Conservation (phyloP, 2,797 vertebrate species). For the Catharus ustulatus region DNA sequence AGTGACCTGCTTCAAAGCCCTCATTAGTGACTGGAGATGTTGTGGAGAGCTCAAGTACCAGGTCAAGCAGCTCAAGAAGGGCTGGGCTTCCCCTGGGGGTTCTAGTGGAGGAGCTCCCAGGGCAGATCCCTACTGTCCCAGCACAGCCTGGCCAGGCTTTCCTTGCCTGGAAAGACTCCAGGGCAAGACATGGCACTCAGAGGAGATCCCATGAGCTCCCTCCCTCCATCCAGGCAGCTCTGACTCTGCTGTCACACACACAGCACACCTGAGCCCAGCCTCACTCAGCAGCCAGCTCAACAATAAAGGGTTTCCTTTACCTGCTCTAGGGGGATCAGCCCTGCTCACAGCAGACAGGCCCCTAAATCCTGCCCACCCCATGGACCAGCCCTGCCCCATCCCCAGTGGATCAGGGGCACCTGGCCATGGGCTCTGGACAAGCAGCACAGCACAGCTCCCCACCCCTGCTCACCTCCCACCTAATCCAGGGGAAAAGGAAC, state of each 20-base stretch:
- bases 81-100: background rate
- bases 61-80: background rate
- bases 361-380: accelerated
- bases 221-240: background rate
- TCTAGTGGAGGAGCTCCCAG: background rate
- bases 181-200: accelerated
- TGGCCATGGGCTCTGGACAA: background rate
- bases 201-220: accelerated
- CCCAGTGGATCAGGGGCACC: background rate
- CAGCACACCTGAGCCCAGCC: background rate
- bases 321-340: background rate
- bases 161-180: background rate
- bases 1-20: background rate
- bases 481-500: background rate
- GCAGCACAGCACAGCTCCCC: background rate
- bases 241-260: accelerated
- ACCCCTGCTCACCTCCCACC: background rate
- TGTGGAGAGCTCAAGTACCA: background rate
- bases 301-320: background rate
- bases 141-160: background rate
- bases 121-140: background rate
- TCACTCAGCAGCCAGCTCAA: background rate
- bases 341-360: background rate
- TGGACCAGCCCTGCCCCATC: background rate
- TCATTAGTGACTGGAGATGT: background rate